Conservation (phyloP, 1,140 invertebrate species). For the Ladona fulva region DNA sequence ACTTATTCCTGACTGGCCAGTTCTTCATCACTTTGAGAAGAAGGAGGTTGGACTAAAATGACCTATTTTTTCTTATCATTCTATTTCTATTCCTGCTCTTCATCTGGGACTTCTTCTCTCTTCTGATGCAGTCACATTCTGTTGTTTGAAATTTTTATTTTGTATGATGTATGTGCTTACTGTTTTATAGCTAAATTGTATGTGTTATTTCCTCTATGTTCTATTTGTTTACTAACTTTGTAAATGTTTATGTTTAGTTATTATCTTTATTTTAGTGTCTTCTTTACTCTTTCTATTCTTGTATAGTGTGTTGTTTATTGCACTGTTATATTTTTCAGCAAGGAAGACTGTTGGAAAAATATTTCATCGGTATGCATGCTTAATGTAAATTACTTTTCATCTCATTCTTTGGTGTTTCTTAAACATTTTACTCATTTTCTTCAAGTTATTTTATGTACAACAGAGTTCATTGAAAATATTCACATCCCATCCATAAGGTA, state of each 20-base stretch:
- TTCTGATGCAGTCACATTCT: conserved; percentile 15
- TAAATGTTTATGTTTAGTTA: neutral
- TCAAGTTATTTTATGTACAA: neutral
- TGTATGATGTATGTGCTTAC: conserved; percentile 13
- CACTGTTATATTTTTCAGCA: neutral
- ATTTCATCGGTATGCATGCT: neutral
- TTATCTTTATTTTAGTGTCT: neutral
- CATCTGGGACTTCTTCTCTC: conserved; percentile 15
- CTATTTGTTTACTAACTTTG: neutral
- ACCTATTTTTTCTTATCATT: conserved; percentile 12
- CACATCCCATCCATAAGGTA: no score
- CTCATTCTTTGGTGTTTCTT: neutral
- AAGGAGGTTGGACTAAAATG: conserved; percentile 55
- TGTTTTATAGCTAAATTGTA: neutral
- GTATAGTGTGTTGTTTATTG: neutral
- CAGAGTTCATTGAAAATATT: no score
- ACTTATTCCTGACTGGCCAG: conserved; percentile 93
- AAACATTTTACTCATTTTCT: neutral
- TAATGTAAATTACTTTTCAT: neutral
- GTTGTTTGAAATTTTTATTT: conserved; percentile 14
- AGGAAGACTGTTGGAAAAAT: neutral
- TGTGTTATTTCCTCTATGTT: conserved; percentile 13
- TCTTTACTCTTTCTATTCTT: neutral
- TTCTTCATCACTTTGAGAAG: conserved; percentile 74
- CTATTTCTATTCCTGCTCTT: conserved; percentile 22